phyloP scores from a whole-genome alignment of 2,888 invertebrate genomes.

The Cetonia aurata region DNA sequence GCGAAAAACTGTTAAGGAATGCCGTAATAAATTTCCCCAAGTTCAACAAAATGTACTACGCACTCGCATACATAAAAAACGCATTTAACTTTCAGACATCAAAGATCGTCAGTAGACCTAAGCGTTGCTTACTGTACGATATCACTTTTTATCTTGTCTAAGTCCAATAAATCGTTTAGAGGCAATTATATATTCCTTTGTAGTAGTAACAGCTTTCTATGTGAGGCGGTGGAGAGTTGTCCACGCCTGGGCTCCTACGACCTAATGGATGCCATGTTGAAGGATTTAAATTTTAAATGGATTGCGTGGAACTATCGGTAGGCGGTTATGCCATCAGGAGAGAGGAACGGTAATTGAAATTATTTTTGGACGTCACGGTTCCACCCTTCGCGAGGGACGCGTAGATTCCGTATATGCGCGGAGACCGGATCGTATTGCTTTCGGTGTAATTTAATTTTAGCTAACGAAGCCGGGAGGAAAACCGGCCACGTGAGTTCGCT shows the following conservation, averaged over 20 bases:
- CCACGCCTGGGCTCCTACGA: not conserved
- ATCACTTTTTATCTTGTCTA: not conserved
- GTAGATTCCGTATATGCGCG: not conserved
- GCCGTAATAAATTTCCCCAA: too few relatives aligned
- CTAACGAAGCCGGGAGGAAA: not conserved
- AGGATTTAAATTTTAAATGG: conserved; percentile 38
- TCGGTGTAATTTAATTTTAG: conserved; percentile 30
- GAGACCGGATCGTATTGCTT: conserved; percentile 17
- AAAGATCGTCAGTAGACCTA: too few relatives aligned
- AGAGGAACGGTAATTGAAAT: conserved; percentile 33
- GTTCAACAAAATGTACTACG: too few relatives aligned
- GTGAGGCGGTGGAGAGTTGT: not conserved
- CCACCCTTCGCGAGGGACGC: conserved; percentile 6
- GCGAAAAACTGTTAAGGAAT: too few relatives aligned
- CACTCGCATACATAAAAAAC: too few relatives aligned
- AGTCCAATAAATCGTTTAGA: not conserved
- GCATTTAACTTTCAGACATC: too few relatives aligned
- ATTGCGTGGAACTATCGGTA: conserved; percentile 20
- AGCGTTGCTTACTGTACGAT: not conserved
- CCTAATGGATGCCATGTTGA: conserved; percentile 13
- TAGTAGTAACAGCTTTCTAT: not conserved
- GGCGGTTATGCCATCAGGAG: conserved; percentile 10
- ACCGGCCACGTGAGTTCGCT: conserved; percentile 6
- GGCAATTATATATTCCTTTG: conserved; percentile 5
- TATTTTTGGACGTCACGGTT: conserved; percentile 28